Conservation (phyloP, 2,888 invertebrate species). For the Agonopterix alstromeriana region DNA sequence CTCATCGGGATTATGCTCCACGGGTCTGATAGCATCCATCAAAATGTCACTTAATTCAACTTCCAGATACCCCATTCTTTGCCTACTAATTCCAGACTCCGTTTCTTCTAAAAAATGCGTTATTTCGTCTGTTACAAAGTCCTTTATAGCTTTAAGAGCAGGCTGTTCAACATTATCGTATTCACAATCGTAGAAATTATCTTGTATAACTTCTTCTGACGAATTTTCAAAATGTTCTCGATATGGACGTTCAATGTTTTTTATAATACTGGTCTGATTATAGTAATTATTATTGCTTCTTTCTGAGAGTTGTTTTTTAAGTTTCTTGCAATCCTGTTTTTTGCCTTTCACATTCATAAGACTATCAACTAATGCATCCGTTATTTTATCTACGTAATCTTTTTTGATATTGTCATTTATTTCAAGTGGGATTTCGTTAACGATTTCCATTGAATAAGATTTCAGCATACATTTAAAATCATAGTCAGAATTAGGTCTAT, state of each 20-base stretch:
- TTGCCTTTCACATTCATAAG: slow-evolving; percentile 1
- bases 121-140: slow-evolving; percentile 2
- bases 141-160: neutral
- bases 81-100: neutral
- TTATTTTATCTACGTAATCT: slow-evolving; percentile 5
- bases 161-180: neutral
- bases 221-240: too few species aligned
- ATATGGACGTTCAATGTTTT: too few species aligned
- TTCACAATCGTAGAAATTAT: too few species aligned
- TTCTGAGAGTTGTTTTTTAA: neutral
- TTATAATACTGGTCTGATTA: neutral
- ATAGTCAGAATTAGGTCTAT: slow-evolving; percentile 6
- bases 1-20: neutral
- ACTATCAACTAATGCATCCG: slow-evolving; percentile 9
- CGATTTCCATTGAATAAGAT: slow-evolving; percentile 7
- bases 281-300: neutral
- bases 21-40: neutral
- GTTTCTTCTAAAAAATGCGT: neutral
- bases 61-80: neutral
- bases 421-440: slow-evolving; percentile 13
- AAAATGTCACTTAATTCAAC: slow-evolving; percentile 2
- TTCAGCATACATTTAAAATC: slow-evolving; percentile 9
- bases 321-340: neutral
- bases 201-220: neutral
- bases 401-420: slow-evolving; percentile 4